Percentiles rank a stretch among this genome's conserved stretches.
phyloP scores from a whole-genome alignment of 2,797 vertebrate genomes.

The Garrulus glandarius region DNA sequence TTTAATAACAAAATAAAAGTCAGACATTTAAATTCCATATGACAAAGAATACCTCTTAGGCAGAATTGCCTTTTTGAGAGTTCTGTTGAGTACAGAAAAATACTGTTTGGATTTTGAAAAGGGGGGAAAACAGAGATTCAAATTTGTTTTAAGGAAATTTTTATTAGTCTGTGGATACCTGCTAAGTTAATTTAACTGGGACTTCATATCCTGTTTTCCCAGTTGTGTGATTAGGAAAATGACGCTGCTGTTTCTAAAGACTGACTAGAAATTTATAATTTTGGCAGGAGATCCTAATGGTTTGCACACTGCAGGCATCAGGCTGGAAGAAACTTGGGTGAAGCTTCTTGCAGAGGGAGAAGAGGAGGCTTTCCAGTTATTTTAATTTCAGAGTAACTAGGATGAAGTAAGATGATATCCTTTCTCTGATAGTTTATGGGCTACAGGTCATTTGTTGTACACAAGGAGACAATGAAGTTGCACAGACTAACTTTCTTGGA shows the following conservation, averaged over 20 bases:
- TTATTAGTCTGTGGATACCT: not conserved
- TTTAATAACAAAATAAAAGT: not conserved
- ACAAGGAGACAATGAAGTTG: not conserved
- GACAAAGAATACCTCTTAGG: not conserved
- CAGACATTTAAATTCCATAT: not conserved
- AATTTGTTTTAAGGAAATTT: not conserved
- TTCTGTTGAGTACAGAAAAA: not conserved
- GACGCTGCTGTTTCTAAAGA: not conserved
- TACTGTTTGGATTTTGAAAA: not conserved
- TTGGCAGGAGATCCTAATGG: not conserved
- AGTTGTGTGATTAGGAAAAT: not conserved
- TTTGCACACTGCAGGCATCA: not conserved
- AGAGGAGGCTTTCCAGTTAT: not conserved
- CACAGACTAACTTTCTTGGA: not conserved
- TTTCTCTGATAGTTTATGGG: not conserved
- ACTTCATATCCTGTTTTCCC: not conserved
- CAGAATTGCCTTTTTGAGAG: not conserved
- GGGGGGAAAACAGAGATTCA: not conserved
- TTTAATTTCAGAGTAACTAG: not conserved
- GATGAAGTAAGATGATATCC: not conserved
- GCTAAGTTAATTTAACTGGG: not conserved
- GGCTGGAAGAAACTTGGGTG: not conserved
- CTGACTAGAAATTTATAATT: not conserved
- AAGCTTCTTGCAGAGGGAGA: not conserved
- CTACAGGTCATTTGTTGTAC: not conserved